Base-by-base conservation (phyloP, 37 sponge, comb jelly and placozoan genomes). In the Agelas oroides region DNA sequence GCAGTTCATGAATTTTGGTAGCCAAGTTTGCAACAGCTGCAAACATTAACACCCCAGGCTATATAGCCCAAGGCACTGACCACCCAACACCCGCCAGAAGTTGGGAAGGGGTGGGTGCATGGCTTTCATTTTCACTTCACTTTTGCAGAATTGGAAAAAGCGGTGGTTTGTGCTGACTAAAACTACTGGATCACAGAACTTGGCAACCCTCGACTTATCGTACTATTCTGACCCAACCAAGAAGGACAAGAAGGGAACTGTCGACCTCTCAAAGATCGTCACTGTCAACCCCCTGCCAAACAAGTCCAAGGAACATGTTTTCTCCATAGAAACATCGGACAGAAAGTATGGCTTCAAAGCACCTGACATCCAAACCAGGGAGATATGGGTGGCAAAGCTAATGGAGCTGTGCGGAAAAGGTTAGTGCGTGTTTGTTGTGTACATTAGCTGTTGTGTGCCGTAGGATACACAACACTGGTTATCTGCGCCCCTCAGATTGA, bases 371-470 rank as follows among this genome's bases (percentile, higher is more conserved):
- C 61, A 37, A 11, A 73, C 67, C 21, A 88, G 88, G 89, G 74
- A 59, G 25, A 56, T 92, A 11, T 92, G 93, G 93, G 68, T 92
- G 23, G 93, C 93, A 0, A 92, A 92, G 57, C 86, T 92, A 40
- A 70, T 75, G 28, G 93, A 92, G 59, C 21, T 15, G 27, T 67
- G 77, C 65, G 71, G 81, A 25, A 79, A 80, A 85, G 91, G 91
- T 85, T 13, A 74, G 68, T 37, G 13, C 46, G 46, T 46, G 3
- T 46, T 3, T 46, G 46, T 46, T 46, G 3, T 46, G 46, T 12
- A 8, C 6, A 46, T 46, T n/a, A 8, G 46, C 6, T 46, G 46
- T 46, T 46, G n/a, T 46, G 3, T 46, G 46, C 46, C 46, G 46
- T n/a, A n/a, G n/a, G n/a, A n/a, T n/a, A n/a, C n/a, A 46, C 46